phyloP scores from a whole-genome alignment of 1,140 invertebrate genomes.

The Leptonema lineaticorne region DNA sequence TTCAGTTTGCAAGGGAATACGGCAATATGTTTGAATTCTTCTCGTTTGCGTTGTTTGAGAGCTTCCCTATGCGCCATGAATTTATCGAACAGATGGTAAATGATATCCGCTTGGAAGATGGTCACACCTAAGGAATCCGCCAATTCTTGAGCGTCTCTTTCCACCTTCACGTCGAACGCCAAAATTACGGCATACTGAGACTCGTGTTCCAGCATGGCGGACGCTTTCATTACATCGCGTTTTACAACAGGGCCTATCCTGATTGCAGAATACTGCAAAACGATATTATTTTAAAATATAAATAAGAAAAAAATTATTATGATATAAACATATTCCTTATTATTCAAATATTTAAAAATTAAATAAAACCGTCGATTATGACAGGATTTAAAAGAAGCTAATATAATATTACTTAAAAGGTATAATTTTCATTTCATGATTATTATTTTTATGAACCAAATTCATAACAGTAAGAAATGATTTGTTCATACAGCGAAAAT shows the following conservation, averaged over 20 bases:
- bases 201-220: conserved; percentile 98
- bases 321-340: no score
- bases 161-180: conserved; percentile 98
- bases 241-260: conserved; percentile 99
- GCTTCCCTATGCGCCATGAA: conserved; percentile 95
- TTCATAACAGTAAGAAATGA: no score
- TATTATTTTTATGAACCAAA: no score
- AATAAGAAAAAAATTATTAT: not conserved
- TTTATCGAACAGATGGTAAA: conserved; percentile 98
- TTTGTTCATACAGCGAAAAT: no score
- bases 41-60: conserved; percentile 87
- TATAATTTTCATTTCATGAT: no score
- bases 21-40: conserved; percentile 94
- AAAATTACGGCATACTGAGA: conserved; percentile 97
- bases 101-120: conserved; percentile 99
- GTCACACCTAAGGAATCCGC: conserved; percentile 92
- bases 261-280: conserved; percentile 91
- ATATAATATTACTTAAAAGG: no score
- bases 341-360: no score
- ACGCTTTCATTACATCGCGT: conserved; percentile 99
- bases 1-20: conserved; percentile 98
- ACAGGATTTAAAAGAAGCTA: no score
- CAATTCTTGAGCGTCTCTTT: conserved; percentile 95
- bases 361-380: no score
- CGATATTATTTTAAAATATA: no score